These are phyloP conservation scores for Ataeniobius toweri DNA, from an alignment of 2,797 vertebrate genomes.

Conservation along the genomic window DNA sequence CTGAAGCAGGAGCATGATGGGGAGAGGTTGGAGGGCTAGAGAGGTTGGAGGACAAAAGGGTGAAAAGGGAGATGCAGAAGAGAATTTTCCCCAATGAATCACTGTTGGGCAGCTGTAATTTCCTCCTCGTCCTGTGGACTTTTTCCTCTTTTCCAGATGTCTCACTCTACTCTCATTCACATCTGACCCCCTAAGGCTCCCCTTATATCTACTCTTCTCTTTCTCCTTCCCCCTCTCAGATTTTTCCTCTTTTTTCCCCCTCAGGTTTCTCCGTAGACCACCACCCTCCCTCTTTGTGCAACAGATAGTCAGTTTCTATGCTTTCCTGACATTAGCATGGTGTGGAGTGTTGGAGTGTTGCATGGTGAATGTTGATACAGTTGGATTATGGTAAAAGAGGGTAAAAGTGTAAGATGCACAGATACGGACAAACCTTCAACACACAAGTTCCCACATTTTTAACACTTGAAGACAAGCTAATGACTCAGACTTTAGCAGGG, in stretches of 20 bases:
- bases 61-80: conserved; percentile 64
- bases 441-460: conserved; percentile 13
- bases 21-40: conserved; percentile 54
- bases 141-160: conserved; percentile 82
- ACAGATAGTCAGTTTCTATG: conserved; percentile 62
- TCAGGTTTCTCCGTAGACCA: conserved; percentile 56
- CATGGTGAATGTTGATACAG: conserved; percentile 68
- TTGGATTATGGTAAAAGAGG: conserved; percentile 65
- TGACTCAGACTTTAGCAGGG: conserved; percentile 59
- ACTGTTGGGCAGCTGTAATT: conserved; percentile 81
- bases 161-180: conserved; percentile 71
- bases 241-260: conserved; percentile 35
- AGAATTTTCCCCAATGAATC: conserved; percentile 83
- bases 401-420: conserved; percentile 58
- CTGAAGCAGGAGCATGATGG: conserved; percentile 23
- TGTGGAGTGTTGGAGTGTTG: conserved; percentile 42
- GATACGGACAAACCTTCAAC: conserved; percentile 18
- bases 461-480: conserved; percentile 40
- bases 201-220: conserved; percentile 53
- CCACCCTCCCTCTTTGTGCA: conserved; percentile 56
- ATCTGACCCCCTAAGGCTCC: conserved; percentile 69
- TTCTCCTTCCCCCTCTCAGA: conserved; percentile 17
- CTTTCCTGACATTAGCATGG: conserved; percentile 48
- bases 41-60: conserved; percentile 57
- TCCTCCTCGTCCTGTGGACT: conserved; percentile 73